Conservation (phyloP, 2,888 invertebrate genomes). For the Calameuta filiformis region DNA sequence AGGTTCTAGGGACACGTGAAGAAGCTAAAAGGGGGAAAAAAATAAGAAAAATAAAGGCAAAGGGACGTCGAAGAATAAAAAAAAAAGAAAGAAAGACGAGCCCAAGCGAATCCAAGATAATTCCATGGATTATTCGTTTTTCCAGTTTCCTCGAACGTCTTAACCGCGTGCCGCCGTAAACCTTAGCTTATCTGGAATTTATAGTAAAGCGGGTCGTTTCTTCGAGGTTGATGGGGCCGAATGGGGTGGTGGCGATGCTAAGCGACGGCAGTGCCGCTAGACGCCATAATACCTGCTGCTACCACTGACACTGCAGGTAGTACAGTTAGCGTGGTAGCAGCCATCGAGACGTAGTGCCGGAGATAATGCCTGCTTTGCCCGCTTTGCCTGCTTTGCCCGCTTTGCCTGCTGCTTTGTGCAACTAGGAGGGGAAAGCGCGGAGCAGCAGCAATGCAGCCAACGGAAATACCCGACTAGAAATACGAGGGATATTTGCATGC, state of each 20-base stretch:
- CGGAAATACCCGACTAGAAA: conserved; percentile 19
- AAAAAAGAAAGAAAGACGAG: neutral
- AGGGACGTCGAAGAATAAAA: neutral
- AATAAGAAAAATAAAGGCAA: neutral
- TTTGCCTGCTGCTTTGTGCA: conserved; percentile 34
- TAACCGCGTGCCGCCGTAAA: conserved; percentile 43
- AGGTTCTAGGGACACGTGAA: neutral
- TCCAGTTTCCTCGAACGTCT: conserved; percentile 30
- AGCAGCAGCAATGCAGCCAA: conserved; percentile 5
- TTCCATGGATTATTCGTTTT: conserved; percentile 41
- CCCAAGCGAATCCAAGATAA: conserved; percentile 35
- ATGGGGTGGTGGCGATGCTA: conserved; percentile 7
- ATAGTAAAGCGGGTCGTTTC: conserved; percentile 52
- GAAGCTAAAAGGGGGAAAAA: neutral
- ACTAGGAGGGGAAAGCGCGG: neutral
- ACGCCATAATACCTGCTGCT: neutral
- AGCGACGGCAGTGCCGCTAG: neutral
- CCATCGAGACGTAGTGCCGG: neutral
- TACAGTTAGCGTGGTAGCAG: neutral
- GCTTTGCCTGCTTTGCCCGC: conserved; percentile 23
- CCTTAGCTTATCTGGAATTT: conserved; percentile 55
- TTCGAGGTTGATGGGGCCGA: conserved; percentile 29
- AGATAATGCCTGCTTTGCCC: conserved; percentile 28
- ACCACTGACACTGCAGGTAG: neutral
- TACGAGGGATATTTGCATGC: conserved; percentile 28